Evolutionary conservation across 2,113 vertebrate species (phyloP).

Genomic region (Copsychus sechellarum): DNA sequence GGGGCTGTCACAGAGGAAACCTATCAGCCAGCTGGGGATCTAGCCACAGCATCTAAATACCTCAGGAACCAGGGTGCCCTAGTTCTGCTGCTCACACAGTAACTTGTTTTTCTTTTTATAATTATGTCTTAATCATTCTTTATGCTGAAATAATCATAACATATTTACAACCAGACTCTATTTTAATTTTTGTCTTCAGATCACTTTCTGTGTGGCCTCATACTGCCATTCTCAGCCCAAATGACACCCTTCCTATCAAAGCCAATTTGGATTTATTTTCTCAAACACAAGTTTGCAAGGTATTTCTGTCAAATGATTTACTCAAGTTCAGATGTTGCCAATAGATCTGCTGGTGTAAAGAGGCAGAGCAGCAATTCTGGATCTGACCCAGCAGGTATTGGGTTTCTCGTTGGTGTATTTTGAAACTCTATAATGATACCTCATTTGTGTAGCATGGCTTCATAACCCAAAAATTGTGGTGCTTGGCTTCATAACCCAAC

Average conservation of each 20-base stretch:
- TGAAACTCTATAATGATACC: slow-evolving; percentile 58
- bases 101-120: slow-evolving; percentile 60
- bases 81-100: slow-evolving; percentile 53
- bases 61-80: not conserved
- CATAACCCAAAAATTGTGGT: slow-evolving; percentile 42
- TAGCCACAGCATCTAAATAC: not conserved
- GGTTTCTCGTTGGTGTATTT: slow-evolving; percentile 52
- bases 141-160: slow-evolving; percentile 58
- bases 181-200: slow-evolving; percentile 61
- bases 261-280: slow-evolving; percentile 66
- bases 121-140: slow-evolving; percentile 63
- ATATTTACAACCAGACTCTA: slow-evolving; percentile 57
- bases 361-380: not conserved
- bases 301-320: slow-evolving; percentile 36
- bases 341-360: not conserved
- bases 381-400: slow-evolving; percentile 17
- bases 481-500: slow-evolving; percentile 59
- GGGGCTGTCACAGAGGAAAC: not conserved
- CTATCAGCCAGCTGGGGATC: not conserved
- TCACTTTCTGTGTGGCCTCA: slow-evolving; percentile 52
- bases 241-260: slow-evolving; percentile 53
- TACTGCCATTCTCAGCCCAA: slow-evolving; percentile 60
- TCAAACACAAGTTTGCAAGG: slow-evolving; percentile 55
- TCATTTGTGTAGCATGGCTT: slow-evolving; percentile 63
- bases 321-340: slow-evolving; percentile 36